phyloP scores from a whole-genome alignment of 1,140 invertebrate species.

The Pseudomyrmex sp. region DNA sequence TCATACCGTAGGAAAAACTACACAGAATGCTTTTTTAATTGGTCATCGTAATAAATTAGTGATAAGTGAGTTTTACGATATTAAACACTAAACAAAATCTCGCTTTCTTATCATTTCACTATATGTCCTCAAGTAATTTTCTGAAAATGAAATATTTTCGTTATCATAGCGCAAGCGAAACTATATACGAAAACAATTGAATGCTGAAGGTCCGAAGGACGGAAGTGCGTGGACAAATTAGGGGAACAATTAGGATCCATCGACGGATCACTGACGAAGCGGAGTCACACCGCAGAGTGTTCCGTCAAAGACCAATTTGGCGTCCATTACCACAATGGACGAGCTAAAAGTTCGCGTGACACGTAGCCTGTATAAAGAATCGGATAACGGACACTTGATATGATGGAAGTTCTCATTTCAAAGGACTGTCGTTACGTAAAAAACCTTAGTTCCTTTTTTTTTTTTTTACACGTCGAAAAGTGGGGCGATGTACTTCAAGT shows the following conservation, averaged over 20 bases:
- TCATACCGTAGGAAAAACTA: too few species aligned
- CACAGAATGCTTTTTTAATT: too few species aligned
- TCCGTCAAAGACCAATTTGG: conserved; percentile 42
- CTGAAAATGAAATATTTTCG: background rate
- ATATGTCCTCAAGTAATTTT: background rate
- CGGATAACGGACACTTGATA: conserved; percentile 39
- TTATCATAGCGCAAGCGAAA: background rate
- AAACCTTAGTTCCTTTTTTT: background rate
- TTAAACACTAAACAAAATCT: too few species aligned
- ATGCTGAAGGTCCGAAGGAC: background rate
- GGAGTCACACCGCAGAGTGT: conserved; percentile 24
- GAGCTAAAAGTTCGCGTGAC: conserved; percentile 8
- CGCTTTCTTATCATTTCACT: too few species aligned
- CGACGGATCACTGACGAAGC: conserved; percentile 11
- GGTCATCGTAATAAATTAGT: too few species aligned
- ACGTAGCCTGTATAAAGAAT: conserved; percentile 25
- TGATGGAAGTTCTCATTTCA: conserved; percentile 19
- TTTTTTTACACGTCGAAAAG: background rate
- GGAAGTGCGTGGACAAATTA: conserved; percentile 27
- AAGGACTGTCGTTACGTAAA: conserved; percentile 39
- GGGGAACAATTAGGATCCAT: conserved; percentile 27
- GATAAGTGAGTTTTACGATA: too few species aligned
- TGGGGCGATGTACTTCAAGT: background rate
- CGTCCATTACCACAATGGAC: conserved; percentile 42
- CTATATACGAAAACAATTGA: background rate